Base-by-base conservation (phyloP, 2,113 vertebrate species). In the Tupaia chinensis region DNA sequence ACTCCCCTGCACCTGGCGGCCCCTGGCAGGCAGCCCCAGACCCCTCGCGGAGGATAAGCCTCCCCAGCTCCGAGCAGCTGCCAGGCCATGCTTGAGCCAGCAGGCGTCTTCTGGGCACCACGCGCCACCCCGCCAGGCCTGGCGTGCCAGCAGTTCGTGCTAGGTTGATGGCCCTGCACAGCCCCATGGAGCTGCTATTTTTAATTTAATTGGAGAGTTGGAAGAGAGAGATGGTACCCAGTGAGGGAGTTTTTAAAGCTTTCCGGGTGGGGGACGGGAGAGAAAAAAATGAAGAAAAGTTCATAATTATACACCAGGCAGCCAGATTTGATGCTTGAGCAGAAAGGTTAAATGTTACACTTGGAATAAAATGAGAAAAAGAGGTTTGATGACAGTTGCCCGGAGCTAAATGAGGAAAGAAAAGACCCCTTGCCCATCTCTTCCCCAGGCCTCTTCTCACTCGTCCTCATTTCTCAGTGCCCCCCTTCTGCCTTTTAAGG, bases 321-420 rank as follows among this genome's bases (percentile, higher is more conserved):
- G 91, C 86, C 94, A 91, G 94, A 96, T 94, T 92, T 91, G 93
- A 96, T 88, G 96, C 97, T 95, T 92, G 74, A 96, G 85, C 94
- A 80, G 87, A 97, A 98, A 98, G 98, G 98, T 98, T 97, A 98
- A 96, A 97, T 87, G 87, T 97, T 95, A 96, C 79, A 88, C 92
- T 96, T 44, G 23, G 96, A 97, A 97, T 96, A 95, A 97, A 97
- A 91, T 63, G 93, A 96, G 96, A 79, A 86, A 76, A 29, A 70
- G 84, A 63, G 81, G 56, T 76, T 73, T 91, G 94, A 76, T 93
- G 89, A 81, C 94, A 91, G 91, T 61, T 88, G 84, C 95, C 96
- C 88, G 17, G 92, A 89, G 82, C 84, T 89, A 93, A 77, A 86
- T 88, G 87, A 93, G 83, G 80, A 34, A 58, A 73, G 94, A 83